Percentiles rank a stretch among this genome's conserved stretches.
Conservation (phyloP, 1,140 invertebrate genomes). For the Druon quercuslanigerum region DNA sequence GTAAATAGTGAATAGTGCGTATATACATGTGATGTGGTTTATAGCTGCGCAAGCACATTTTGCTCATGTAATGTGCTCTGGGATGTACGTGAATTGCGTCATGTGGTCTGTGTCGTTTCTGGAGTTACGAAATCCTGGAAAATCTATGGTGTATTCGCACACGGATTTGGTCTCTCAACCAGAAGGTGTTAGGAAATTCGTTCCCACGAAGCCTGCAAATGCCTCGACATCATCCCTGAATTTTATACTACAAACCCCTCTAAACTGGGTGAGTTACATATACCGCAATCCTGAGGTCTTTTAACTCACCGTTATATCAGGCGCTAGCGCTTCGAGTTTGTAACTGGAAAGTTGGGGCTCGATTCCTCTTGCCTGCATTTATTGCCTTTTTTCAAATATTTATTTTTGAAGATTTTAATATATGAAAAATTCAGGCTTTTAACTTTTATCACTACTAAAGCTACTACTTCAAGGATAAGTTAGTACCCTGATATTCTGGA, state of each 20-base stretch:
- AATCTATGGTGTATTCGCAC: slow-evolving; percentile 49
- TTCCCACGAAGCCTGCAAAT: slow-evolving; percentile 18
- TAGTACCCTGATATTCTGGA: no score
- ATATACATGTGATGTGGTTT: slow-evolving; percentile 35
- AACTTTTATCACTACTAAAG: no score
- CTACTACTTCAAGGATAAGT: no score
- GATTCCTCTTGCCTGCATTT: no score
- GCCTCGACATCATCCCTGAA: slow-evolving; percentile 22
- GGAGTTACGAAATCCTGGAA: slow-evolving; percentile 59
- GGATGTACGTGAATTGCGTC: slow-evolving; percentile 56
- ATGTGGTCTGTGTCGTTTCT: slow-evolving; percentile 41
- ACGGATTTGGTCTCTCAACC: background rate
- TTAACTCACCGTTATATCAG: no score
- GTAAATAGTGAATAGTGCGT: no score
- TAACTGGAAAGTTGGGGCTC: no score
- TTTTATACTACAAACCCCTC: slow-evolving; percentile 4
- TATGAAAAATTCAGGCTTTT: no score
- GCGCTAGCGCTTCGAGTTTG: no score
- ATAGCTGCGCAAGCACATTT: slow-evolving; percentile 43
- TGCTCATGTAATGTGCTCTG: slow-evolving; percentile 39
- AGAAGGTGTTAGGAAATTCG: slow-evolving; percentile 23
- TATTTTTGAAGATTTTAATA: no score
- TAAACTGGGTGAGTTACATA: background rate
- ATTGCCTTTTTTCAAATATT: no score
- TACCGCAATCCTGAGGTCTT: no score